A percentile compares a stretch with the other conserved stretches of the same genome.
These are phyloP conservation scores for Sorex fumeus DNA, from an alignment of 2,113 vertebrate species.

Conservation along the genomic window DNA sequence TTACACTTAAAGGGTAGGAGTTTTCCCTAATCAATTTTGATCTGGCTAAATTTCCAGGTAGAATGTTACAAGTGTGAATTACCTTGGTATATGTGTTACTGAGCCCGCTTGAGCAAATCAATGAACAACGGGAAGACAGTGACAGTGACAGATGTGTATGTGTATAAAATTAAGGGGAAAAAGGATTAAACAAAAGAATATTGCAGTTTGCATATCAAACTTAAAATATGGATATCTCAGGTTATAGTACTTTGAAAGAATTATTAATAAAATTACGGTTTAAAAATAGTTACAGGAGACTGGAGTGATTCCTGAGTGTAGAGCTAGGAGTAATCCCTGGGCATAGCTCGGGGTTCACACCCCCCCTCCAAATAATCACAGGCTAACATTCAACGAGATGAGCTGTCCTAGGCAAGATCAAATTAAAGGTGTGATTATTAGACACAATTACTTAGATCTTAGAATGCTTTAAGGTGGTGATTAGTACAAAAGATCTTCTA, in stretches of 20 bases:
- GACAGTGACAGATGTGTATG: too few species aligned
- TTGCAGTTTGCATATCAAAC: not conserved
- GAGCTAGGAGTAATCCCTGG: too few species aligned
- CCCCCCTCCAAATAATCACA: not conserved
- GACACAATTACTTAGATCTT: not conserved
- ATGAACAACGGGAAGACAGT: too few species aligned
- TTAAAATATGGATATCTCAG: not conserved
- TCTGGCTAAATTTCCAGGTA: constrained; percentile 35
- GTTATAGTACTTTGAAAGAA: not conserved
- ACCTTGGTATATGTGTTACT: not conserved
- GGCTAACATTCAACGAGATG: constrained; percentile 5
- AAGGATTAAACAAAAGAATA: constrained; percentile 2
- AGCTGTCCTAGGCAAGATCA: not conserved
- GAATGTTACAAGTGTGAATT: not conserved
- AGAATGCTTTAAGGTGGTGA: not conserved
- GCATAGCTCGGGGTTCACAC: not conserved
- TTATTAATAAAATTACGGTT: constrained; percentile 16
- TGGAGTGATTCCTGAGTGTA: not conserved
- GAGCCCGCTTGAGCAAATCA: too few species aligned
- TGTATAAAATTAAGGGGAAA: not conserved
- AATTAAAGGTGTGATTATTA: not conserved
- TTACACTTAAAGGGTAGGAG: not conserved
- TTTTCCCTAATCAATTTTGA: constrained; percentile 29
- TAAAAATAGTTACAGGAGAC: not conserved
- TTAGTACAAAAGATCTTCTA: not conserved